Base-by-base conservation (phyloP, 2,797 vertebrate genomes). In the Buceros bicornis region DNA sequence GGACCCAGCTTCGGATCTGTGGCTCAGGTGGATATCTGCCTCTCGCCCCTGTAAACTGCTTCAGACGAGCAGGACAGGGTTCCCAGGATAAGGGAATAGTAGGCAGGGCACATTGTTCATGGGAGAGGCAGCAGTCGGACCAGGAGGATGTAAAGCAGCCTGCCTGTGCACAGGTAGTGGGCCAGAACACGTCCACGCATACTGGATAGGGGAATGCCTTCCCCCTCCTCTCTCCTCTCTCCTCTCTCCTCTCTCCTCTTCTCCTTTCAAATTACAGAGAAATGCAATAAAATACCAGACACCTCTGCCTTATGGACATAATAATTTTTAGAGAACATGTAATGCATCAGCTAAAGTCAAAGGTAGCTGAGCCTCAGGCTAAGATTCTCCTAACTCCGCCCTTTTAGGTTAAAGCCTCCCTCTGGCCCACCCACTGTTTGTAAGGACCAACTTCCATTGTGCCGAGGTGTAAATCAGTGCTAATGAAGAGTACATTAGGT, bases 201-300 rank as follows among this genome's bases (percentile, higher is more conserved):
- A 57, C 78, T 74, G 58, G 77, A 57, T 31, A 66, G 82, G 64
- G 19, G 24, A 88, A 16, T 40, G 48, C 40, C 53, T 89, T 92
- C 80, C 18, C 35, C 33, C 76, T 70, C 82, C 21, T 43, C 62
- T 74, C 54, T 60, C 48, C 42, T 76, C 28, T 47, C 87, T 70
- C 19, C 19, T 16, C 45, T 19, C 19, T 45, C 45, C 45, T 16
- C 45, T 45, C 45, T 19, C 45, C 19, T 45, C 45, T 48, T 47
- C 45, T 74, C 31, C 51, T 89, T 70, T 82, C 62, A 50, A 57
- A 93, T 69, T 22, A 58, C 25, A 73, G 25, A 16, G 56, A 91
- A 92, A 87, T 66, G 51, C 62, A 87, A 58, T 87, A 93, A 93
- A 93, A 91, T 42, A 45, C 86, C 66, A 90, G 84, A 81, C 92